Conservation (phyloP, 2,888 invertebrate genomes). For the Gymnoscelis rufifasciata region DNA sequence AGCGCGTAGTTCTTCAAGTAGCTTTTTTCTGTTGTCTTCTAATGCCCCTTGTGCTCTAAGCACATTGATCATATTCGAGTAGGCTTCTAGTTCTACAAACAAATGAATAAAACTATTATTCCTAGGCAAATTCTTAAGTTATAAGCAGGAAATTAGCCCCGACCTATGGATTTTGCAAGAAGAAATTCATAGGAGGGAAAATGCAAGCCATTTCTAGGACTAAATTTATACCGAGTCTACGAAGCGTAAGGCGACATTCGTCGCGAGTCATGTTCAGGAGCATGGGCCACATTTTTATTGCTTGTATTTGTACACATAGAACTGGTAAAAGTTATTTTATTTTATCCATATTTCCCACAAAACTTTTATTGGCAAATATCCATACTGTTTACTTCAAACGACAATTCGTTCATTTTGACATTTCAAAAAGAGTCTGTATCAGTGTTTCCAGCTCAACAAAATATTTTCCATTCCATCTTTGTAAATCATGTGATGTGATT, state of each 20-base stretch:
- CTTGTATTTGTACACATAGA: slow-evolving; percentile 51
- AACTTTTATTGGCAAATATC: slow-evolving; percentile 73
- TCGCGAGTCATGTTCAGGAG: slow-evolving; percentile 91
- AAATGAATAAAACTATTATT: slow-evolving; percentile 42
- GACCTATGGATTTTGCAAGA: slow-evolving; percentile 44
- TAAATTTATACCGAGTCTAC: slow-evolving; percentile 88
- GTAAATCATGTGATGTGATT: background rate
- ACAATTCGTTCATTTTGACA: slow-evolving; percentile 78
- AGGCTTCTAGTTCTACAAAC: slow-evolving; percentile 92
- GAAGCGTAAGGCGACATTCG: slow-evolving; percentile 92
- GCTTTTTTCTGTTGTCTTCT: slow-evolving; percentile 88
- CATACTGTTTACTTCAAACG: slow-evolving; percentile 80
- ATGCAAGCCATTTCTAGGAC: slow-evolving; percentile 72
- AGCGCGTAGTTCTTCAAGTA: slow-evolving; percentile 89
- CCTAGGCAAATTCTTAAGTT: slow-evolving; percentile 26
- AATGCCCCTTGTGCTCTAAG: slow-evolving; percentile 95
- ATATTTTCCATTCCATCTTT: background rate
- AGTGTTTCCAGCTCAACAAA: background rate
- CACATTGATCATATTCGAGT: slow-evolving; percentile 92
- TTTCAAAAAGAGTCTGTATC: slow-evolving; percentile 45
- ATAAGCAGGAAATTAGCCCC: slow-evolving; percentile 37
- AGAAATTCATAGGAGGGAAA: slow-evolving; percentile 76
- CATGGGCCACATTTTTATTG: slow-evolving; percentile 81
- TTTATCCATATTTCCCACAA: slow-evolving; percentile 69
- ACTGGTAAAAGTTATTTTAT: slow-evolving; percentile 57